Conservation (phyloP, 2,113 vertebrate species). For the Harpagus bidentatus region DNA sequence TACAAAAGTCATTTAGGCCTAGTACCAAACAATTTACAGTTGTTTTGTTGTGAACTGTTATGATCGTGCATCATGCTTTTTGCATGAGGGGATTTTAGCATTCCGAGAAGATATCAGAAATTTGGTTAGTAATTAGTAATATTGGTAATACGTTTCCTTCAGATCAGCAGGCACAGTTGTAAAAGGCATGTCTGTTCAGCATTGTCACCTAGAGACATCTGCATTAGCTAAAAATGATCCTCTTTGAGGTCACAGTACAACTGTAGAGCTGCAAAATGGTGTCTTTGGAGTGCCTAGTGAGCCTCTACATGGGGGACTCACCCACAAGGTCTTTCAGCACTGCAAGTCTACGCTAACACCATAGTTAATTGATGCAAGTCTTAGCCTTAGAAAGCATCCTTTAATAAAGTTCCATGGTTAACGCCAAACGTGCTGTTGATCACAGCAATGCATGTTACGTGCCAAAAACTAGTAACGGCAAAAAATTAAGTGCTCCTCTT, state of each 20-base stretch:
- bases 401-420: background rate
- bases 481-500: background rate
- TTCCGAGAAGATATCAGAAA: background rate
- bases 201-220: background rate
- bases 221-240: background rate
- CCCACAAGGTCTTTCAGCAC: background rate
- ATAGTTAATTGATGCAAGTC: background rate
- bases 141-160: background rate
- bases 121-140: background rate
- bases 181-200: background rate
- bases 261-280: background rate
- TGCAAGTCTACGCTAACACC: background rate
- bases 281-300: background rate
- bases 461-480: background rate
- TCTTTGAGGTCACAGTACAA: background rate
- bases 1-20: background rate
- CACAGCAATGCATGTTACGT: background rate
- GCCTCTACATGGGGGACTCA: background rate
- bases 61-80: background rate
- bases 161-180: background rate
- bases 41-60: background rate
- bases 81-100: background rate
- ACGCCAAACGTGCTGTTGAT: rapidly evolving
- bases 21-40: background rate
- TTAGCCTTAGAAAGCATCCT: background rate